A percentile compares a stretch with the other conserved stretches of the same genome.
These are phyloP conservation scores for Tragelaphus imberbis DNA, from an alignment of 2,113 vertebrate species.

Conservation along the genomic window DNA sequence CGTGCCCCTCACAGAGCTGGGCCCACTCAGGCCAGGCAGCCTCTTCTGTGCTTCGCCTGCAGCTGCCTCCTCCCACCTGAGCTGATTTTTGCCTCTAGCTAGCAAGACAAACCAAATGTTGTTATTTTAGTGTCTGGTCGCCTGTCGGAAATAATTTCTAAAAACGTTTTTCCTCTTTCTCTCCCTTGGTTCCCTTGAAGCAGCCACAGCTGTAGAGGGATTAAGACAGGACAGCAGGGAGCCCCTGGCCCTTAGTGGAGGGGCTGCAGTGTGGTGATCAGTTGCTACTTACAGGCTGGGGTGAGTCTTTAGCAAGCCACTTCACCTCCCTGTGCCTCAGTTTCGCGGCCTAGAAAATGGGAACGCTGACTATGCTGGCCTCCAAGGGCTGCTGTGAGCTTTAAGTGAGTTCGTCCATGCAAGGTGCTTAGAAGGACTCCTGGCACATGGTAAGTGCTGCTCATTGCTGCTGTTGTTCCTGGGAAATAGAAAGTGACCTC, in stretches of 20 bases:
- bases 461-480: fast-evolving
- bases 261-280: fast-evolving
- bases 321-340: not conserved
- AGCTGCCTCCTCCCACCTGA: not conserved
- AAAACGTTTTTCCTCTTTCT: not conserved
- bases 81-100: conserved; percentile 26
- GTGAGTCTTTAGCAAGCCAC: not conserved
- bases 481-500: not conserved
- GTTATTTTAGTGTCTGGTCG: conserved; percentile 50
- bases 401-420: not conserved
- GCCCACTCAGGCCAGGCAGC: not conserved
- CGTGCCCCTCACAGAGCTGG: not conserved
- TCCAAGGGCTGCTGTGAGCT: not conserved
- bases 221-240: not conserved
- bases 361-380: not conserved
- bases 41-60: not conserved
- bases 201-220: not conserved
- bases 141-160: conserved; percentile 60
- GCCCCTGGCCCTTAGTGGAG: not conserved
- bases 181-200: not conserved
- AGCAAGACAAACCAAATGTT: conserved; percentile 33
- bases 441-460: not conserved
- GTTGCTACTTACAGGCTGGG: not conserved
- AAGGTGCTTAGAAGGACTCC: not conserved
- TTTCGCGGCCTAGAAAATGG: not conserved